Base-by-base conservation (phyloP, 2,797 vertebrate species). In the Muscicapa striata region DNA sequence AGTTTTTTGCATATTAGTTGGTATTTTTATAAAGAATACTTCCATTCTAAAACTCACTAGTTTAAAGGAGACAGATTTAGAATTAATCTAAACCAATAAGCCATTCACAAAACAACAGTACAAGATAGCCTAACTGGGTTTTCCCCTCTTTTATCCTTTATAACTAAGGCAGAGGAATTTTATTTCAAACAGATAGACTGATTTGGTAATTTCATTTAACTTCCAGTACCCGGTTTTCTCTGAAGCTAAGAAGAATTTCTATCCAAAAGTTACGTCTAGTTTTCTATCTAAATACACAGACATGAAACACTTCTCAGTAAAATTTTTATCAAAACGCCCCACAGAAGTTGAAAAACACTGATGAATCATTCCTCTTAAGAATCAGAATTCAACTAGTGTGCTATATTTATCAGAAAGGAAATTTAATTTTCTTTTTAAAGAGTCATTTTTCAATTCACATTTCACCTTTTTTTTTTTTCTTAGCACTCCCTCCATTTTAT, bases 311-410 rank as follows among this genome's bases (percentile, higher is more conserved):
- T 78, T 80, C 32, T 43, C 2, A 0, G 54, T 40, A 66, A 90
- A 62, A 22, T n/a, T 90, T 91, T 82, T 90, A 40, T 75, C 29
- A 14, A 36, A 36, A 49, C 0, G 2, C 34, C 24, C 5, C 45
- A 3, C 27, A 24, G 34, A 78, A 82, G 34, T 29, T 48, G 76
- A 82, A 87, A 68, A 87, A 41, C 55, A 69, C n/a, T 36, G 74
- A 78, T 93, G 86, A 94, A 38, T 94, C 87, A 81, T 92, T 88
- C 74, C 81, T 84, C 86, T 89, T 48, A 84, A 87, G 89, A 87
- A 81, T 63, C 41, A 62, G 29, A 93, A 92, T 84, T 93, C 78
- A 94, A 78, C 59, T 73, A 69, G 9, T 26, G 20, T 90, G 63
- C 77, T 90, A 87, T 87, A 84, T 94, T 96, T 89, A 74, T 89